Conservation (phyloP, 1,140 invertebrate species). For the Caenorhabditis inopinata region DNA sequence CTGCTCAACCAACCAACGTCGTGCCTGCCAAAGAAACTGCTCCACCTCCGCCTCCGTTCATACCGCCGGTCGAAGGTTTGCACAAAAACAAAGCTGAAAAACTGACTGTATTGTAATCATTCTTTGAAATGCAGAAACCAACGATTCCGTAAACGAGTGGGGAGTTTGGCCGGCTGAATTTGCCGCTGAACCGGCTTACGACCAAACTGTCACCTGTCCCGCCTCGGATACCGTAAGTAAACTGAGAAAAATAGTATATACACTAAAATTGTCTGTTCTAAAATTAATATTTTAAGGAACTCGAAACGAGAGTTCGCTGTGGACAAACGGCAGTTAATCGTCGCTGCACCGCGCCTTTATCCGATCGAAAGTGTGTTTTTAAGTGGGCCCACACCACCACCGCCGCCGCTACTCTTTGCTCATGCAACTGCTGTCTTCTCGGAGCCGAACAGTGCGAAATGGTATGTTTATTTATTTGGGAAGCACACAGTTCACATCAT, state of each 20-base stretch:
- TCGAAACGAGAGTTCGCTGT: constrained; percentile 41
- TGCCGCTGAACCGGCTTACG: background rate
- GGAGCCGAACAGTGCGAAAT: constrained; percentile 15
- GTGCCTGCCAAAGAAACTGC: background rate
- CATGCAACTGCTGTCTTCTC: constrained; percentile 27
- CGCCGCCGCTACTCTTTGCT: constrained; percentile 34
- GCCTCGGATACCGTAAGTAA: background rate
- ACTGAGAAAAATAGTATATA: no score
- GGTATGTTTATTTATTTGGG: background rate
- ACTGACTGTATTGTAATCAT: background rate
- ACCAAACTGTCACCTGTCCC: background rate
- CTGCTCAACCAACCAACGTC: background rate
- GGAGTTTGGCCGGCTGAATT: constrained; percentile 27
- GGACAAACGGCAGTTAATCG: constrained; percentile 2
- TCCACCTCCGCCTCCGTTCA: constrained; percentile 7
- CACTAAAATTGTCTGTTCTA: no score
- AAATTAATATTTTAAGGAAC: background rate
- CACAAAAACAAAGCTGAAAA: background rate
- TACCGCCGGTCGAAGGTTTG: background rate
- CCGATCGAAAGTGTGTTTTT: constrained; percentile 43
- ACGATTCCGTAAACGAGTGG: constrained; percentile 25
- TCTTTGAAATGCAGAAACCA: background rate
- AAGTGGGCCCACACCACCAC: constrained; percentile 40
- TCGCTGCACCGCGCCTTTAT: constrained; percentile 24
- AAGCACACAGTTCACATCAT: background rate